Percentiles rank a stretch among this genome's conserved stretches.
Conservation (phyloP, 2,888 invertebrate genomes). For the Aquatica leii region DNA sequence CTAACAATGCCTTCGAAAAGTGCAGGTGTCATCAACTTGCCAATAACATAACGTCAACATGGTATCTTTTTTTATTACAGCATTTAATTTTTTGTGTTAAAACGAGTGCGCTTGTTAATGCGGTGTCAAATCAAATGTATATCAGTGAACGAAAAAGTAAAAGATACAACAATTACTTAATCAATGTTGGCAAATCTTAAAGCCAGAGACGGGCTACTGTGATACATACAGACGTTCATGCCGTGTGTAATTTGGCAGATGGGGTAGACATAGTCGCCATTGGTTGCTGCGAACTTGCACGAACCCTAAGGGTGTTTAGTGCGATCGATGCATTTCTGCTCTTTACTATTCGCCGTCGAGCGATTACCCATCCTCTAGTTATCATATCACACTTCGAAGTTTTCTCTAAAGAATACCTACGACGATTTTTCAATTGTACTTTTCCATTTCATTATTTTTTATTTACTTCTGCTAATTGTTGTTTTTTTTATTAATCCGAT, state of each 20-base stretch:
- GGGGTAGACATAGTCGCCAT: constrained; percentile 35
- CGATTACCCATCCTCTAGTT: constrained; percentile 30
- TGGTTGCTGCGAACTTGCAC: constrained; percentile 37
- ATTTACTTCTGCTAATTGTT: no score
- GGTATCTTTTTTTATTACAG: no score
- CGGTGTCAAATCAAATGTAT: no score
- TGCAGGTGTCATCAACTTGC: no score
- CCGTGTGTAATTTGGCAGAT: constrained; percentile 38
- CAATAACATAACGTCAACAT: no score
- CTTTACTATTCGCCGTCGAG: constrained; percentile 32
- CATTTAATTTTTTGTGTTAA: no score
- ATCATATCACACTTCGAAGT: constrained; percentile 31
- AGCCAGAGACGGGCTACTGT: constrained; percentile 28
- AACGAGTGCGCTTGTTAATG: no score
- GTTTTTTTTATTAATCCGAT: background rate
- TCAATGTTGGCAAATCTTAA: constrained; percentile 34
- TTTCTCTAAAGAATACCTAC: constrained; percentile 6
- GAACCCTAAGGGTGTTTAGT: constrained; percentile 36
- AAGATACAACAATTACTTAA: constrained; percentile 25
- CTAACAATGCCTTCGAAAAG: no score
- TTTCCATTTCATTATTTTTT: background rate
- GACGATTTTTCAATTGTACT: constrained; percentile 18
- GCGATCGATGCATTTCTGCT: constrained; percentile 35
- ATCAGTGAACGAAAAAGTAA: constrained; percentile 7
- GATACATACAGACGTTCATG: constrained; percentile 31